These are phyloP conservation scores for Embiotoca jacksoni DNA, from an alignment of 2,113 vertebrate genomes.

Conservation along the genomic window DNA sequence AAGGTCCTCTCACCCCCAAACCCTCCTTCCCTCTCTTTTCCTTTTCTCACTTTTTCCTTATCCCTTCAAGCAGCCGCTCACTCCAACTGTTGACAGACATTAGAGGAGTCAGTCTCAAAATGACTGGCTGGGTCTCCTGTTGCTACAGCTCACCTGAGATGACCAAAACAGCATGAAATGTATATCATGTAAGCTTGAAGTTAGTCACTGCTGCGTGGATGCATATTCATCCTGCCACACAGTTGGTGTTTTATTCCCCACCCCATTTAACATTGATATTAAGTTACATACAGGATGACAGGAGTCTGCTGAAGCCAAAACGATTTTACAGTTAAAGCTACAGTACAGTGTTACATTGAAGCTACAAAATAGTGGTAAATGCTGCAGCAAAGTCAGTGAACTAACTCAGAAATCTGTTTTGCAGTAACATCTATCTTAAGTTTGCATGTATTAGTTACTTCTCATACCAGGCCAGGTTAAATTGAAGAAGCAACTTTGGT, in stretches of 20 bases:
- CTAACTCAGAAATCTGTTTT: too few species aligned
- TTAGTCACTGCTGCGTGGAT: neutral
- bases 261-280: neutral
- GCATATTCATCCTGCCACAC: neutral
- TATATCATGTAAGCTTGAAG: neutral
- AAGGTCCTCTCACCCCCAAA: neutral
- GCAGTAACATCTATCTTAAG: too few species aligned
- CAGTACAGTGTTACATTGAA: too few species aligned
- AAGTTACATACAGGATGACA: neutral
- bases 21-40: conserved; percentile 1
- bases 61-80: conserved; percentile 9
- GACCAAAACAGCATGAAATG: conserved; percentile 5
- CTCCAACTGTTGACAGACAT: conserved; percentile 35
- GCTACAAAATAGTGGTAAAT: too few species aligned
- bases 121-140: neutral
- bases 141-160: neutral
- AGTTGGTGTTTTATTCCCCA: neutral
- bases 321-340: too few species aligned
- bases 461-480: too few species aligned
- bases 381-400: too few species aligned
- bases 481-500: too few species aligned
- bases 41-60: conserved; percentile 22
- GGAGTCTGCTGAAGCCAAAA: too few species aligned
- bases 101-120: conserved; percentile 17
- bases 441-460: too few species aligned